Conservation (phyloP, 2,888 invertebrate genomes). For the Ectemnius lituratus region DNA sequence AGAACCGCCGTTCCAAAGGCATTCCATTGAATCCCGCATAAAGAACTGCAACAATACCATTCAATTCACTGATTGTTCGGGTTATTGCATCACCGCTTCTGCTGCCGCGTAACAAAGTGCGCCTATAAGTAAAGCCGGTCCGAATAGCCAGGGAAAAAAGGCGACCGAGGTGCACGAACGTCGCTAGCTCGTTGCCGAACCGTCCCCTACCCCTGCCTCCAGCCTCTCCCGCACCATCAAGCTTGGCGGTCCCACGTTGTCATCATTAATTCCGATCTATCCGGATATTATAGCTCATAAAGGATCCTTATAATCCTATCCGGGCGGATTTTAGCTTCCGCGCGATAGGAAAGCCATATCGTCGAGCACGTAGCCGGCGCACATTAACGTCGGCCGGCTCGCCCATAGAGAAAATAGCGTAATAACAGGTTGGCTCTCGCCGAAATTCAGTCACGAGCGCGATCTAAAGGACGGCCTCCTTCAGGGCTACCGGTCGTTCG, state of each 20-base stretch:
- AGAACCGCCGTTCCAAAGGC: constrained; percentile 15
- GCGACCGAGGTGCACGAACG: no score
- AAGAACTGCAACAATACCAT: constrained; percentile 18
- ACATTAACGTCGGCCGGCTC: constrained; percentile 25
- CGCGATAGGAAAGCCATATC: background rate
- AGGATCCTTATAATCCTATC: constrained; percentile 41
- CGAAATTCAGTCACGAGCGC: constrained; percentile 24
- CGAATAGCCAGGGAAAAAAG: no score
- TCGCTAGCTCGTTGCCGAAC: no score
- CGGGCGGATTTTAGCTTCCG: constrained; percentile 14
- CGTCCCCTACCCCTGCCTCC: no score
- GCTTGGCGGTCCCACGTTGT: constrained; percentile 14
- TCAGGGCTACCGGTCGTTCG: constrained; percentile 29
- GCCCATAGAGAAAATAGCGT: constrained; percentile 37
- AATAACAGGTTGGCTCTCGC: constrained; percentile 45
- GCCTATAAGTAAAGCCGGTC: no score
- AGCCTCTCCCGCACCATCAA: background rate
- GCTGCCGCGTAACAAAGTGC: background rate
- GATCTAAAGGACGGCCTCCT: constrained; percentile 19
- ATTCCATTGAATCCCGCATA: constrained; percentile 11
- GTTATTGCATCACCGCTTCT: background rate
- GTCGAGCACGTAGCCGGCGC: background rate
- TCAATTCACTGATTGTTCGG: background rate
- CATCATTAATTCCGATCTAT: constrained; percentile 32
- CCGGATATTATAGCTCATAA: constrained; percentile 47